A percentile compares a stretch with the other conserved stretches of the same genome.
Conservation (phyloP, 2,113 vertebrate species). For the Sander lucioperca region DNA sequence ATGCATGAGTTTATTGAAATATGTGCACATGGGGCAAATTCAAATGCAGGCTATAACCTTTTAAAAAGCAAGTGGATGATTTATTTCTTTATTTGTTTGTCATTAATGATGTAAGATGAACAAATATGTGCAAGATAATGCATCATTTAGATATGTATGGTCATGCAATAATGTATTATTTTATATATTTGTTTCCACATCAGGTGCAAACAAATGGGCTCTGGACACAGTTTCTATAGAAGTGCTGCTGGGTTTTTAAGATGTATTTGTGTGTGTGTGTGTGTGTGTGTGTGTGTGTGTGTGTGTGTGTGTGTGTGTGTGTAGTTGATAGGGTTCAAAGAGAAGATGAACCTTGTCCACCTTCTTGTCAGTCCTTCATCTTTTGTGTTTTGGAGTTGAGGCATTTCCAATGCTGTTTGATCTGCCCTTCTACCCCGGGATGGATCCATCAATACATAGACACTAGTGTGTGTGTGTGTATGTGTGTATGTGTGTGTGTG, state of each 20-base stretch:
- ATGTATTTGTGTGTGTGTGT: neutral
- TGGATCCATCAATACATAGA: constrained; percentile 73
- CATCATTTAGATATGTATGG: constrained; percentile 68
- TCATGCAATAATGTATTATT: constrained; percentile 10
- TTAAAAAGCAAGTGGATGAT: constrained; percentile 78
- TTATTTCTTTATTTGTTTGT: constrained; percentile 78
- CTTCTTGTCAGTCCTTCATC: constrained; percentile 76
- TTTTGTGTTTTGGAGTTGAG: constrained; percentile 68
- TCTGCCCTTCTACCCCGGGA: constrained; percentile 64
- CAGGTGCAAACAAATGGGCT: neutral
- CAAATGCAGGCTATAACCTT: constrained; percentile 69
- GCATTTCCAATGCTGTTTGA: constrained; percentile 65
- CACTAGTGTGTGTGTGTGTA: constrained; percentile 28
- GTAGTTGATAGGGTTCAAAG: constrained; percentile 39
- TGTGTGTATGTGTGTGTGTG: constrained; percentile 20
- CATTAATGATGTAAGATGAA: constrained; percentile 71
- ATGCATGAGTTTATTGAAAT: constrained; percentile 84
- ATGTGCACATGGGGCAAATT: constrained; percentile 77
- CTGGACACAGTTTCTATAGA: neutral
- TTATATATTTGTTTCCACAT: constrained; percentile 21
- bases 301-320: constrained; percentile 32
- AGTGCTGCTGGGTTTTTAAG: neutral
- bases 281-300: constrained; percentile 19
- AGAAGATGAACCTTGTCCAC: constrained; percentile 75
- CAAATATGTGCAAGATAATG: constrained; percentile 61